Evolutionary conservation across 1,140 invertebrate genomes (phyloP), one percentile per base, ranked within the genome.

Genomic region (Pseudomyrmex pallidus): DNA sequence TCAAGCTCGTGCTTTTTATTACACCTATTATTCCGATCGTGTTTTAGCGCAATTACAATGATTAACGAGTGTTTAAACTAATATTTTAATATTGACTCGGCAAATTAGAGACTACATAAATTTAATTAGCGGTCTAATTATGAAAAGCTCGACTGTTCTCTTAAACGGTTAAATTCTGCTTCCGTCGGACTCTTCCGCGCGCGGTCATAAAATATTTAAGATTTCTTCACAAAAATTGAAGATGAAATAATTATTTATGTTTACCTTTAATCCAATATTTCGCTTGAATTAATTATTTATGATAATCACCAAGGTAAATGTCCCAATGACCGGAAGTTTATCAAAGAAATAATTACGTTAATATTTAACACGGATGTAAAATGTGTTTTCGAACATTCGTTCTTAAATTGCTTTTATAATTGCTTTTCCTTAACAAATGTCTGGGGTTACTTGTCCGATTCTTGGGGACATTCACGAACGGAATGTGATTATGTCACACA

Each of bases 21-120:
- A 35, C 35, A 35, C 35, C 35, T 35, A 35, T 35, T 35, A 35
- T 35, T 35, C 35, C 4, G 0, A 35, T 35, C 13, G 12, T 64
- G 7, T 10, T n/a, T 64, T n/a, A 4, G 2, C 13, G 13, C 25
- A 35, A 35, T 44, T 7, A 44, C 8, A 46, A 46, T 3, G 1
- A 57, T 54, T 59, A 48, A 48, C 3, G 20, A 74, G 22, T 22
- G 17, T 74, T 62, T 74, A 74, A 22, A 62, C 4, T 62, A 74
- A 62, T 74, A 74, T 62, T 35, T 63, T 4, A 74, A 17, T n/a
- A 50, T 46, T 8, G 12, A 74, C 35, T 17, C 12, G 22, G 0
- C 17, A 50, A 68, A 52, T 1, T 56, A 2, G 12, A 77, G 46
- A 35, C 35, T 35, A 7, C 46, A 67, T 2, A 22, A 68, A 67